Percentiles rank a stretch among this genome's conserved stretches.
phyloP scores from a whole-genome alignment of 2,888 invertebrate genomes.

The Pyralis farinalis region DNA sequence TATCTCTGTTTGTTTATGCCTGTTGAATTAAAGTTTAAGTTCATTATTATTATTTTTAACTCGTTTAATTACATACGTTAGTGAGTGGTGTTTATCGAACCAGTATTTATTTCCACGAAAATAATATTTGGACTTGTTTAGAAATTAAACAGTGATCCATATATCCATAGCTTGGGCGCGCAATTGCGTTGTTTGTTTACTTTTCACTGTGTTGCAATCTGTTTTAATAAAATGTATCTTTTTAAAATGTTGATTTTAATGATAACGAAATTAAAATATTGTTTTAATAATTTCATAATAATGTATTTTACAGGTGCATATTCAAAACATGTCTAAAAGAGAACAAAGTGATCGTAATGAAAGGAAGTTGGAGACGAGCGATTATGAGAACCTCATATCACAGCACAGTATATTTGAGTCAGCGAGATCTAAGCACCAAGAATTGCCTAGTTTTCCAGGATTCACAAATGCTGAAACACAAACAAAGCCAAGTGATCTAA shows the following conservation, averaged over 20 bases:
- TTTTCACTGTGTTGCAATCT: slow-evolving; percentile 18
- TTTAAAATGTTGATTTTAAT: too few species aligned
- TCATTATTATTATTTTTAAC: too few species aligned
- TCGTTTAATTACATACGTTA: too few species aligned
- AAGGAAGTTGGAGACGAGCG: slow-evolving; percentile 70
- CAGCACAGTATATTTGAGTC: slow-evolving; percentile 76
- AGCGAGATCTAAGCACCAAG: slow-evolving; percentile 64
- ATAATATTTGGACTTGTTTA: too few species aligned
- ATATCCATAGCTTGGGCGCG: slow-evolving; percentile 36
- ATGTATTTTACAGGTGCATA: slow-evolving; percentile 27
- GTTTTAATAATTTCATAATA: slow-evolving; percentile 23
- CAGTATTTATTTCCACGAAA: too few species aligned
- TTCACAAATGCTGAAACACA: slow-evolving; percentile 78
- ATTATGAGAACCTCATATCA: slow-evolving; percentile 73
- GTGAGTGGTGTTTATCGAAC: too few species aligned
- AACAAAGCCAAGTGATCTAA: slow-evolving; percentile 70
- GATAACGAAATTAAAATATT: neutral
- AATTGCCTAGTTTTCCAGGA: slow-evolving; percentile 73
- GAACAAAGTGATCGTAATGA: slow-evolving; percentile 70
- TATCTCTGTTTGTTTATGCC: slow-evolving; percentile 23
- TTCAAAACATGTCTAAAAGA: slow-evolving; percentile 65
- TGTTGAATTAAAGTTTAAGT: slow-evolving; percentile 6
- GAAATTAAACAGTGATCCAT: too few species aligned
- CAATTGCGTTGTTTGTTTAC: slow-evolving; percentile 75
- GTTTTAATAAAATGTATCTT: too few species aligned